Evolutionary conservation across 2,797 vertebrate species (phyloP).

Genomic region (Molossus alvarezi): DNA sequence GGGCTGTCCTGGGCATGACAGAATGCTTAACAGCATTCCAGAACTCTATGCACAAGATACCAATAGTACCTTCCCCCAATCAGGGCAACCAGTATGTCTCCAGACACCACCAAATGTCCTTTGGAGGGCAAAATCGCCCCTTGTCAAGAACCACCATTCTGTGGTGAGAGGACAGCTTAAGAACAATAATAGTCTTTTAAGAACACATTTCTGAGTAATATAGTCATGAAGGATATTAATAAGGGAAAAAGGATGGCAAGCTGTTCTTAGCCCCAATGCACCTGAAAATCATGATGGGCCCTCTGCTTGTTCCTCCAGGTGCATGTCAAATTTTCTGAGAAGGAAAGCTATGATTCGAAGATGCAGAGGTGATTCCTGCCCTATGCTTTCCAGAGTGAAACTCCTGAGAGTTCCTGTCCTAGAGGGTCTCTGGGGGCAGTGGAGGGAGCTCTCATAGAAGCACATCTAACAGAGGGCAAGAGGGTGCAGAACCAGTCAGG

Average conservation of each 20-base stretch:
- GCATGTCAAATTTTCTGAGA: neutral
- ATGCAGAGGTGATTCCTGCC: neutral
- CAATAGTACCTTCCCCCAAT: neutral
- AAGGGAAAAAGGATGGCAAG: neutral
- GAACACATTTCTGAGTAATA: conserved; percentile 30
- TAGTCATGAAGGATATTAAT: neutral
- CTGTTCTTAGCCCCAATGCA: neutral
- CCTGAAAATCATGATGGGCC: neutral
- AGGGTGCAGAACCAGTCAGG: neutral
- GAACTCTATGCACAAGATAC: neutral
- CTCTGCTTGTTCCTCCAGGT: too few species aligned
- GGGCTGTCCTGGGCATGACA: neutral
- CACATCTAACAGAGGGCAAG: neutral
- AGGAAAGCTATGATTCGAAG: neutral
- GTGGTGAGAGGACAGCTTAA: neutral
- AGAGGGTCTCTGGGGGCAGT: neutral
- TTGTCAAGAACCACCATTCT: neutral
- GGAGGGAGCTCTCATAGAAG: neutral
- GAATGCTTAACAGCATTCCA: neutral
- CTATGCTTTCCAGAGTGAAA: neutral
- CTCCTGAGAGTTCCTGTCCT: neutral
- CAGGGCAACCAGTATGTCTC: neutral
- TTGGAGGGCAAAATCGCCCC: neutral
- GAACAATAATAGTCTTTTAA: neutral
- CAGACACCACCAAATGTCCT: neutral